Percentiles rank a stretch among this genome's conserved stretches.
These are phyloP conservation scores for Sula dactylatra DNA, from an alignment of 2,113 vertebrate species.

Conservation along the genomic window DNA sequence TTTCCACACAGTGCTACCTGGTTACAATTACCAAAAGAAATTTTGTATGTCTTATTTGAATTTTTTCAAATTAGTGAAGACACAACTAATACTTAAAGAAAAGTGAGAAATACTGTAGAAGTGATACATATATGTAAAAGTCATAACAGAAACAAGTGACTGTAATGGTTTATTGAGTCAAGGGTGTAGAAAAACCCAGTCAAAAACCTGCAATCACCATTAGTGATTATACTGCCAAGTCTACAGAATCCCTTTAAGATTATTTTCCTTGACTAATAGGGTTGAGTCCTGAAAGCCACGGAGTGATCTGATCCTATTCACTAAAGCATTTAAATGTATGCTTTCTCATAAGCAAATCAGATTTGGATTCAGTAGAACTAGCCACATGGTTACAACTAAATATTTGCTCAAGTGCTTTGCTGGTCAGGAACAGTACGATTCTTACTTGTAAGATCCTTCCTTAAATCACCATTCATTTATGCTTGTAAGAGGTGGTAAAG, in stretches of 20 bases:
- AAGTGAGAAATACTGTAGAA: neutral
- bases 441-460: neutral
- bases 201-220: neutral
- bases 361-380: neutral
- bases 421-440: neutral
- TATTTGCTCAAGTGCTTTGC: neutral
- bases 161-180: neutral
- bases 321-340: neutral
- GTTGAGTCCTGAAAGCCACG: neutral
- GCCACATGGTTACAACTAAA: neutral
- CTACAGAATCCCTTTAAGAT: neutral
- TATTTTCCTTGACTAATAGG: conserved; percentile 35
- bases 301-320: neutral
- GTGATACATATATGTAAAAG: neutral
- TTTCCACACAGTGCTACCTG: neutral
- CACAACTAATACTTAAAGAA: neutral
- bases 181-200: neutral
- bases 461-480: conserved; percentile 38
- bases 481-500: conserved; percentile 14
- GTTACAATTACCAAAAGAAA: neutral
- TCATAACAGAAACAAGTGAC: neutral
- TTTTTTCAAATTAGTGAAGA: neutral
- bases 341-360: neutral
- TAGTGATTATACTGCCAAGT: neutral
- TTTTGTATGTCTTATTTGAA: neutral